Conservation (phyloP, 2,797 vertebrate genomes). For the Polyboroides typus region DNA sequence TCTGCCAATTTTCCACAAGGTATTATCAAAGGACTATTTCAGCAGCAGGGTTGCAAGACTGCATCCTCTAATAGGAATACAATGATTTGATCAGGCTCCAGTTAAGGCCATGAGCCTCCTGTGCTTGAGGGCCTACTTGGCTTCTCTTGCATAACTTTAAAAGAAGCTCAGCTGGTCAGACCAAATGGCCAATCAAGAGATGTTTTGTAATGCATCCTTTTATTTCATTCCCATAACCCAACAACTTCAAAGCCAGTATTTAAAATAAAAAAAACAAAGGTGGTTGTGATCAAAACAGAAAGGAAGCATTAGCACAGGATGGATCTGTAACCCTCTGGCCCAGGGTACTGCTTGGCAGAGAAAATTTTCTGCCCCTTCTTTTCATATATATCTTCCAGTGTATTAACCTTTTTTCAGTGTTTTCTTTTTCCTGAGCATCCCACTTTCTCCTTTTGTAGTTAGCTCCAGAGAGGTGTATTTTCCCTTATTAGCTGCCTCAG, state of each 20-base stretch:
- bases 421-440: neutral
- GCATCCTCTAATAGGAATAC: neutral
- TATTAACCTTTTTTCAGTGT: neutral
- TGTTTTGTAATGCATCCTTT: neutral
- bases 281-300: neutral
- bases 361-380: neutral
- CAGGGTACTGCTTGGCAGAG: neutral
- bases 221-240: neutral
- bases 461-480: constrained; percentile 1
- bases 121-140: neutral
- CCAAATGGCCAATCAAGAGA: neutral
- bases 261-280: neutral
- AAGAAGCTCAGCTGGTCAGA: neutral
- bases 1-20: neutral
- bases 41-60: neutral
- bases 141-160: neutral
- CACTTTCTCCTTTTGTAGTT: neutral
- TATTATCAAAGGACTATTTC: neutral
- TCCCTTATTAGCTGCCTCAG: neutral
- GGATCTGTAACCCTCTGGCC: neutral
- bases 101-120: neutral
- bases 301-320: neutral
- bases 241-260: neutral
- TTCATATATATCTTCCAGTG: neutral
- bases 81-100: neutral